These are phyloP conservation scores for Seira musarum DNA, from an alignment of 2,888 invertebrate genomes.

Conservation along the genomic window DNA sequence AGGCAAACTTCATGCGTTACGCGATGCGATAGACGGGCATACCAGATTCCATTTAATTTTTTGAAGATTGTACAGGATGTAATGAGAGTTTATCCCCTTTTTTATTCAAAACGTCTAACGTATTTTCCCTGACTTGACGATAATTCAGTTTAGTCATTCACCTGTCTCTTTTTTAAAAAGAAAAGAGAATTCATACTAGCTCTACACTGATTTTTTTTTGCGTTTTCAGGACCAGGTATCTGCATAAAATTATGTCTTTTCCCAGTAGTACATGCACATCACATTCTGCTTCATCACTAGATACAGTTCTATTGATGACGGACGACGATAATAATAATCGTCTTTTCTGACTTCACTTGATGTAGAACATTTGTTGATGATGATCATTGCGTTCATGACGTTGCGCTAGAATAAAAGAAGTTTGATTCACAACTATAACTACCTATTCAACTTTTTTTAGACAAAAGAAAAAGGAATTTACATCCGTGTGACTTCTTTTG, in stretches of 20 bases:
- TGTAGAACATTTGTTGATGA: too few species aligned
- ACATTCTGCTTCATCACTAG: too few species aligned
- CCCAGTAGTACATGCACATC: too few species aligned
- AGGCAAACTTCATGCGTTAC: constrained; percentile 2
- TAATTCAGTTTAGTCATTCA: constrained; percentile 24
- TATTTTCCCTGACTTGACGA: not conserved
- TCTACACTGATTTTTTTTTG: too few species aligned
- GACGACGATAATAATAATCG: not conserved
- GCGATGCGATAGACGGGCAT: not conserved
- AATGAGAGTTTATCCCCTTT: not conserved
- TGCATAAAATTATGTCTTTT: too few species aligned
- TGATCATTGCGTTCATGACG: not conserved
- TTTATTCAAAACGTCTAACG: not conserved
- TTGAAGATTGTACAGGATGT: not conserved
- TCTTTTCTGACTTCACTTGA: not conserved
- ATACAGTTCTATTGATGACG: not conserved
- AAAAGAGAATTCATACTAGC: not conserved
- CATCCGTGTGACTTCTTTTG: constrained; percentile 36
- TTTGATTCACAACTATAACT: not conserved
- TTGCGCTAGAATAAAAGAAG: not conserved
- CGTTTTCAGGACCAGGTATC: too few species aligned
- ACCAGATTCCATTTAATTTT: not conserved
- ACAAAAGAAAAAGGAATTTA: constrained; percentile 24
- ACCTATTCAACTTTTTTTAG: not conserved
- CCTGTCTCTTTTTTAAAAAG: constrained; percentile 4